These are phyloP conservation scores for Apodemus speciosus DNA, from an alignment of 2,113 vertebrate species.

Conservation along the genomic window DNA sequence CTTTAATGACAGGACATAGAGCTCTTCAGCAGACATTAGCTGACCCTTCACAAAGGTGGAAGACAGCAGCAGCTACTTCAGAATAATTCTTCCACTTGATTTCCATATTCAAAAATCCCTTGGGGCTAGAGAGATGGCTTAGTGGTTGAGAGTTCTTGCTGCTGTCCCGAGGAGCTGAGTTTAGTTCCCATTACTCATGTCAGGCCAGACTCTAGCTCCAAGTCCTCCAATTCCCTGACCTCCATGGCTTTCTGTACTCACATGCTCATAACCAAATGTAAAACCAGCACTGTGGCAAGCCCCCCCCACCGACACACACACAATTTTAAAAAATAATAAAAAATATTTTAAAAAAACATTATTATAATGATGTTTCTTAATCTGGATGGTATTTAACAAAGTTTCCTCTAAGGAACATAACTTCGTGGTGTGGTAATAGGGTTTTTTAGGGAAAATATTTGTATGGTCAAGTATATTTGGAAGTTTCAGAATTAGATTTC, in stretches of 20 bases:
- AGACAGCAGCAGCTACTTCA: neutral
- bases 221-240: neutral
- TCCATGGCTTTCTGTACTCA: neutral
- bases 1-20: neutral
- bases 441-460: constrained; percentile 54
- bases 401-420: constrained; percentile 25
- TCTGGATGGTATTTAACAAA: constrained; percentile 39
- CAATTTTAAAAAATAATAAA: neutral
- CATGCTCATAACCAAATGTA: neutral
- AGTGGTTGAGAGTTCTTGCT: neutral
- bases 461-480: constrained; percentile 14
- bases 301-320: neutral
- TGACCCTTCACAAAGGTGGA: neutral
- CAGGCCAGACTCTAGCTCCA: neutral
- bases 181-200: neutral
- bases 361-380: constrained; percentile 5
- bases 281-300: neutral
- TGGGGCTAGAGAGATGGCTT: neutral
- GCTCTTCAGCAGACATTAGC: neutral
- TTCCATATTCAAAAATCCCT: constrained; percentile 1
- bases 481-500: constrained; percentile 26
- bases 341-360: neutral
- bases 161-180: neutral
- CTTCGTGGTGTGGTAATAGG: constrained; percentile 34
- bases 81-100: constrained; percentile 29